Evolutionary conservation across 64 coral and sea anemone species (phyloP).

Genomic region (Montipora cactus): DNA sequence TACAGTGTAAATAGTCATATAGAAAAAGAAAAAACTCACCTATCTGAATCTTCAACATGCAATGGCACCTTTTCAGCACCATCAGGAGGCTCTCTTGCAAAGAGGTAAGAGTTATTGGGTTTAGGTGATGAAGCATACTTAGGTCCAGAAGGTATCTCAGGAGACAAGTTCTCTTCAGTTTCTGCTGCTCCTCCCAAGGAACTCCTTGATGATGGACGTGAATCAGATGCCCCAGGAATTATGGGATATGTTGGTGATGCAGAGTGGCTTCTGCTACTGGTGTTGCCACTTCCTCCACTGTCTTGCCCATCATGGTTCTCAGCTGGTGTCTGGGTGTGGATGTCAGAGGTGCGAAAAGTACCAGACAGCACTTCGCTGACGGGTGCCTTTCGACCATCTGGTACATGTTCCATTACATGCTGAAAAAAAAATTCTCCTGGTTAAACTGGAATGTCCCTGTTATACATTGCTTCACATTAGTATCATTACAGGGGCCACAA

Average conservation of each 20-base stretch:
- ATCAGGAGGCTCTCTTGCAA: conserved; percentile 96
- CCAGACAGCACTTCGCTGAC: conserved; percentile 72
- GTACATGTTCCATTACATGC: conserved; percentile 60
- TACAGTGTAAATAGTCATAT: too few relatives aligned
- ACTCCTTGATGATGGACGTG: conserved; percentile 70
- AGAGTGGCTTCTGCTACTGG: conserved; percentile 88
- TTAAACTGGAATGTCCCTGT: background rate
- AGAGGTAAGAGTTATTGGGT: conserved; percentile 92
- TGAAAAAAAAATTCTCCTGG: background rate
- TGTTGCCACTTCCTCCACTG: conserved; percentile 69
- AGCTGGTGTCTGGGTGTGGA: conserved; percentile 81
- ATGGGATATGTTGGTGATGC: conserved; percentile 86
- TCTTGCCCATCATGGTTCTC: conserved; percentile 80
- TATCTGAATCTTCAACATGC: conserved; percentile 86
- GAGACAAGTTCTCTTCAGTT: conserved; percentile 65
- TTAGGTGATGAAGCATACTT: conserved; percentile 98
- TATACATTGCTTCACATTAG: too few relatives aligned
- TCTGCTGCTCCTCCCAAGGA: conserved; percentile 75
- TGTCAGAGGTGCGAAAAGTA: conserved; percentile 84
- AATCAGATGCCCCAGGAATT: conserved; percentile 73
- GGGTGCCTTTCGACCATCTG: conserved; percentile 92
- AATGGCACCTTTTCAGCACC: conserved; percentile 95
- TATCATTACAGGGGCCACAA: background rate
- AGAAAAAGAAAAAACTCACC: conserved; percentile 26
- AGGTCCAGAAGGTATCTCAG: conserved; percentile 65